Base-by-base conservation (phyloP, 2,888 invertebrate genomes). In the Chymomyza fuscimana region DNA sequence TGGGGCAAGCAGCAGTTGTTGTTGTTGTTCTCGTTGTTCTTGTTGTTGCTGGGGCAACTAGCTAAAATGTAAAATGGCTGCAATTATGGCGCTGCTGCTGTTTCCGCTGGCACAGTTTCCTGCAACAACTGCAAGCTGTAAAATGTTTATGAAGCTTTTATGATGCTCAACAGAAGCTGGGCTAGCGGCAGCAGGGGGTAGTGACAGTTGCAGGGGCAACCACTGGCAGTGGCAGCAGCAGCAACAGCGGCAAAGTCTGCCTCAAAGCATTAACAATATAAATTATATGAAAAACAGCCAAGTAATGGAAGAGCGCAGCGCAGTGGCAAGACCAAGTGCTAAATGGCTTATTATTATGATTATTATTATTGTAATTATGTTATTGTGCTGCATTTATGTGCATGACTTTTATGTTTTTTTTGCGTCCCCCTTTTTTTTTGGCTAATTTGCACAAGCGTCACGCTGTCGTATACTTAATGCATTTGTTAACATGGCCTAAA, bases 71-170 rank as follows among this genome's bases (percentile, higher is more conserved):
- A 69, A 86, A 86, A 87, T 80, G 83, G 83, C 81, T 85, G 75
- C 87, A 83, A 83, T 83, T 83, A 83, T 73, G 87, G 69, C 62
- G 74, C 25, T 22, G 16, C 54, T 54, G 54, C 54, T 19, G 54
- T 54, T 54, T 54, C 54, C 54, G 54, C 29, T 29, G 22, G 29
- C 60, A 29, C n/a, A 25, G n/a, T 32, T 60, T 60, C 29, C 60
- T 29, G 87, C 86, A 79, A 76, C 86, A 81, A 83, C 86, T 87
- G 87, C 81, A 83, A 86, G 87, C 84, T 86, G 84, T 84, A 81
- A 85, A 85, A 85, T 85, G 85, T 87, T 85, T 85, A 85, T 85
- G 86, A 85, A 78, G 86, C 88, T 85, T 85, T 87, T 86, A 85
- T 85, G 80, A 68, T 51, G 52, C 22, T 16, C 51, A 25, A 63